A percentile compares a stretch with the other conserved stretches of the same genome.
Evolutionary conservation across 2,113 vertebrate species (phyloP).

Genomic region (Illadopsis cleaveri): DNA sequence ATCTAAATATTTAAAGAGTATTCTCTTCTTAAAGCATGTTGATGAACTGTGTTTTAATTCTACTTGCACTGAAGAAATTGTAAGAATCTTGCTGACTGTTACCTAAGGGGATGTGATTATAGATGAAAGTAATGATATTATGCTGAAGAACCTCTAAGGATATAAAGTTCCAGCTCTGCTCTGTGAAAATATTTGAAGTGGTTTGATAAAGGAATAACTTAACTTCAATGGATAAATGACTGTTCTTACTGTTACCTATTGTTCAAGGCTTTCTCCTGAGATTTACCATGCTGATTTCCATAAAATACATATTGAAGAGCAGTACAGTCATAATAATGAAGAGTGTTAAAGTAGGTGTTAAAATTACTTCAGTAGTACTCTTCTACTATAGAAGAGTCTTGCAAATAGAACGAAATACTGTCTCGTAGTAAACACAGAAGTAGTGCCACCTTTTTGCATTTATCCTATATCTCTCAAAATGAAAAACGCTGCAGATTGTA

Average conservation of each 20-base stretch:
- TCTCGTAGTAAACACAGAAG: background rate
- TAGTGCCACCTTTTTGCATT: background rate
- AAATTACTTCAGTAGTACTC: background rate
- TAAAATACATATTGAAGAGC: slow-evolving; percentile 25
- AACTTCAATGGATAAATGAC: background rate
- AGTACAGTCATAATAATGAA: background rate
- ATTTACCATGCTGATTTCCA: slow-evolving; percentile 23
- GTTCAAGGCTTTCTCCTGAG: slow-evolving; percentile 20
- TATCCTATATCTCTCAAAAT: background rate
- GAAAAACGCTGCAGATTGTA: background rate
- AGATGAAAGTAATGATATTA: slow-evolving; percentile 11
- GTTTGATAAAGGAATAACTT: slow-evolving; percentile 25
- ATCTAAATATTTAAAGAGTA: slow-evolving; percentile 37
- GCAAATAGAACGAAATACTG: background rate
- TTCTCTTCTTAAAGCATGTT: background rate
- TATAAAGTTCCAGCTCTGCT: background rate
- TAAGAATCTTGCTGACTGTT: background rate
- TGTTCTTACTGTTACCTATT: slow-evolving; percentile 6
- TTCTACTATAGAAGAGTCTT: background rate
- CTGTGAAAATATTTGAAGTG: slow-evolving; percentile 34
- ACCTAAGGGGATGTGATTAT: background rate
- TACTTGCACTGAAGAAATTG: background rate
- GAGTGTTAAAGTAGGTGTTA: background rate
- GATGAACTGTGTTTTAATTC: slow-evolving; percentile 9
- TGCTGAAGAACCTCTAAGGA: background rate